These are phyloP conservation scores for Standfussiana lucernea DNA, from an alignment of 2,888 invertebrate genomes.

Conservation along the genomic window DNA sequence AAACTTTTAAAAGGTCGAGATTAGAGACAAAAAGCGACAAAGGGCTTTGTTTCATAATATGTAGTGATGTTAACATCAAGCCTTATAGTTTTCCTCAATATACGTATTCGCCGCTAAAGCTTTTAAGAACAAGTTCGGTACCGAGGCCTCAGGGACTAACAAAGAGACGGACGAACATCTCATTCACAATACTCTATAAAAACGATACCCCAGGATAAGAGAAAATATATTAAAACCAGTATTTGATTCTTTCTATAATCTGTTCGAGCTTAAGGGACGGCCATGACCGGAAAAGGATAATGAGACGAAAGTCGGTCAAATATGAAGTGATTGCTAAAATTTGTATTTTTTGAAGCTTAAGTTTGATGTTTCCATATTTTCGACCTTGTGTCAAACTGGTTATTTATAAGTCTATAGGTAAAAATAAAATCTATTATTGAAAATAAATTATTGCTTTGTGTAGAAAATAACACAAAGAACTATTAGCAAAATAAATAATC, in stretches of 20 bases:
- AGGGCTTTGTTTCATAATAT: slow-evolving; percentile 50
- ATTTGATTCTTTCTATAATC: slow-evolving; percentile 71
- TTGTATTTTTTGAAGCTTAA: slow-evolving; percentile 9
- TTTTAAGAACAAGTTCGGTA: slow-evolving; percentile 66
- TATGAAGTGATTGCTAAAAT: neutral
- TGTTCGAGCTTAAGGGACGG: slow-evolving; percentile 65
- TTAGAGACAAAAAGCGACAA: slow-evolving; percentile 32
- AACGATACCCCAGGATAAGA: slow-evolving; percentile 68
- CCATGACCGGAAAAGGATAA: slow-evolving; percentile 62
- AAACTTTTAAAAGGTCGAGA: slow-evolving; percentile 24
- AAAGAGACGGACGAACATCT: slow-evolving; percentile 67
- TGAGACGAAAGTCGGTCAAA: slow-evolving; percentile 51
- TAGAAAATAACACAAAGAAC: slow-evolving; percentile 21
- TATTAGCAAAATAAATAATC: slow-evolving; percentile 24
- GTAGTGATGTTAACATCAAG: slow-evolving; percentile 53
- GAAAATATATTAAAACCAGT: slow-evolving; percentile 65
- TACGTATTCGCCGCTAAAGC: slow-evolving; percentile 49
- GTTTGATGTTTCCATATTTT: neutral
- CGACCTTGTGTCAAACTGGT: slow-evolving; percentile 1
- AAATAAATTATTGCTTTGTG: slow-evolving; percentile 17
- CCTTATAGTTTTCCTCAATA: slow-evolving; percentile 52
- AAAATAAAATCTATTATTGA: slow-evolving; percentile 5
- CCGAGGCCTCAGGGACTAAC: slow-evolving; percentile 69
- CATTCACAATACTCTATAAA: slow-evolving; percentile 72
- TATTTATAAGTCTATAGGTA: neutral